These are phyloP conservation scores for Belgica antarctica DNA, from an alignment of 2,888 invertebrate species.

Conservation along the genomic window DNA sequence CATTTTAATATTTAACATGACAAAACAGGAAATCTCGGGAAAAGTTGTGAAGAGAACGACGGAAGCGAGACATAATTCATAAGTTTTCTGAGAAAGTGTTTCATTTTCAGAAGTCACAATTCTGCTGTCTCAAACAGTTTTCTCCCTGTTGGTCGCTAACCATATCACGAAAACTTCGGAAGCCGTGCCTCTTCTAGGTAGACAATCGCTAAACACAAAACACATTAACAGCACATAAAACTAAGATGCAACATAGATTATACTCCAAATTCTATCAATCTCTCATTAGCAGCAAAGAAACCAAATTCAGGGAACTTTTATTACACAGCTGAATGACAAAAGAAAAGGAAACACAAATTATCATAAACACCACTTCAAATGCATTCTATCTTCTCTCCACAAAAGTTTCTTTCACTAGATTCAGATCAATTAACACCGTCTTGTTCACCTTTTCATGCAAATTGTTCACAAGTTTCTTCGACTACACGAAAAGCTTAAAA, in stretches of 20 bases:
- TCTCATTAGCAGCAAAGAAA: slow-evolving; percentile 8
- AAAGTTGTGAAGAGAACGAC: too few species aligned
- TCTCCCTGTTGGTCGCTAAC: slow-evolving; percentile 98
- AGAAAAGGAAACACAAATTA: too few species aligned
- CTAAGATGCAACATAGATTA: slow-evolving; percentile 15
- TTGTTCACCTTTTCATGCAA: too few species aligned
- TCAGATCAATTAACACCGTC: too few species aligned
- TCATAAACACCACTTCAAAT: too few species aligned
- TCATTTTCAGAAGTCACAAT: slow-evolving; percentile 90
- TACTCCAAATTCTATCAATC: slow-evolving; percentile 5
- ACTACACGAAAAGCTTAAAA: too few species aligned
- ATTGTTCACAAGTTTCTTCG: too few species aligned
- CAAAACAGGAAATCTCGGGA: slow-evolving; percentile 18
- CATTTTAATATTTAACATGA: too few species aligned
- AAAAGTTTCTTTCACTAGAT: too few species aligned
- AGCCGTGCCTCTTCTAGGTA: slow-evolving; percentile 98
- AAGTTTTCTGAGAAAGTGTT: slow-evolving; percentile 17
- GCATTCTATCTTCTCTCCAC: too few species aligned
- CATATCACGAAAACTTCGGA: slow-evolving; percentile 99
- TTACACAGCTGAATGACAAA: not conserved
- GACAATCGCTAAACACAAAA: slow-evolving; percentile 45
- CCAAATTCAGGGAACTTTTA: not conserved
- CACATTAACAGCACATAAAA: slow-evolving; percentile 10
- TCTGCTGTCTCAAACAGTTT: slow-evolving; percentile 98
- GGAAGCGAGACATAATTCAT: not conserved